These are phyloP conservation scores for Pelecanoides urinatrix DNA, from an alignment of 2,113 vertebrate genomes.

Conservation along the genomic window DNA sequence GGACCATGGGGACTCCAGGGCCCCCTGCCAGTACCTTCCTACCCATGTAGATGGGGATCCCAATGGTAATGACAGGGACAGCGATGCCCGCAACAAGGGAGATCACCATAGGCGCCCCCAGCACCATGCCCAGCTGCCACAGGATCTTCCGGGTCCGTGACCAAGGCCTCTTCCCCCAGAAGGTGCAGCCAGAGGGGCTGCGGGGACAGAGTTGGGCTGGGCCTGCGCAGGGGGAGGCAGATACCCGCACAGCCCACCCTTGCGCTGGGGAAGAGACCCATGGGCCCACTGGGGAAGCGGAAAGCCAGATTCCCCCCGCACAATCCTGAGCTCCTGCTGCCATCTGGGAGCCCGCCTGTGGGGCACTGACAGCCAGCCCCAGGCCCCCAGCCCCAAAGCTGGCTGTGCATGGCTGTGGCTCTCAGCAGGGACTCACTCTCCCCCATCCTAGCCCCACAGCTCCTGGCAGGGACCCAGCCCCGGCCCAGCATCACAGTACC, in stretches of 20 bases:
- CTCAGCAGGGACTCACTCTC: background rate
- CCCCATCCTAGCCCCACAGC: background rate
- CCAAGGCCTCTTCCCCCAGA: conserved; percentile 91
- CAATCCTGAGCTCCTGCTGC: background rate
- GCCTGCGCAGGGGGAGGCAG: background rate
- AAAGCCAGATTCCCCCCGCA: background rate
- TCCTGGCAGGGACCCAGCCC: background rate
- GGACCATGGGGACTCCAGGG: background rate
- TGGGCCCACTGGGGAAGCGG: rapidly evolving
- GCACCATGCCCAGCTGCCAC: conserved; percentile 89
- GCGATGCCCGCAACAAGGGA: conserved; percentile 84
- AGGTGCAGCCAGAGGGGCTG: conserved; percentile 90
- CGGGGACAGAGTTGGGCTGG: background rate
- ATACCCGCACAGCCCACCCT: background rate
- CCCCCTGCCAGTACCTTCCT: conserved; percentile 74
- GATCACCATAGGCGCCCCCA: conserved; percentile 86
- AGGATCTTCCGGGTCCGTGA: conserved; percentile 82
- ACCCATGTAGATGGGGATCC: conserved; percentile 89
- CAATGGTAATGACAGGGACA: conserved; percentile 86
- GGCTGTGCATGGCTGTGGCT: background rate
- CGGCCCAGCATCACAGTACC: background rate
- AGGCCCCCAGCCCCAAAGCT: background rate
- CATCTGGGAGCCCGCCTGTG: rapidly evolving
- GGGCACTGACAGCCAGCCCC: background rate
- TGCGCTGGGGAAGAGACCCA: rapidly evolving